Base-by-base conservation (phyloP, 2,888 invertebrate species). In the Caenorhabditis afra region DNA sequence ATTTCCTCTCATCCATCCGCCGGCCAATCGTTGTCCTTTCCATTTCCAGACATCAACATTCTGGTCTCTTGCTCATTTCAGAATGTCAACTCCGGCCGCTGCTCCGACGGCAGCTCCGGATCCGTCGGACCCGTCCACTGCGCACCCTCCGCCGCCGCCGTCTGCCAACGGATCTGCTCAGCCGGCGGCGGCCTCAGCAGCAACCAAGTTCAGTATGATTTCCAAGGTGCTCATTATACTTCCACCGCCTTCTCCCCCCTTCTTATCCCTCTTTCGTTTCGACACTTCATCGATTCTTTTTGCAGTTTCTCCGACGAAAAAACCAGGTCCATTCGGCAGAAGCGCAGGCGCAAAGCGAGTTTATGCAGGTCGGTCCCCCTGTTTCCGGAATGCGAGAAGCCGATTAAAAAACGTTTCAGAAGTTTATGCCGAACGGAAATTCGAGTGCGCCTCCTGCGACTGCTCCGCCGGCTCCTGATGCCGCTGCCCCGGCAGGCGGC, bases 301-400 rank as follows among this genome's bases (percentile, higher is more conserved):
- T 66, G 55, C 73, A 71, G 71, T 35, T 78, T 18, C 47, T 70
- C 16, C 41, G 52, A 20, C 55, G 75, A 14, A 61, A 58, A 55
- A 79, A 79, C 29, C 73, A 66, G 29, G 79, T 79, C 11, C 79
- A 79, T 37, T 52, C 64, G 4, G 18, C 64, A 0, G 49, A 45
- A 8, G 49, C 59, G 18, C 45, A 50, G 1, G 64, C 29, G 29
- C 79, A 79, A 11, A 66, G 22, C 52, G 77, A 79, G 29, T 82
- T 82, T 35, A 76, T 76, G 68, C 71, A 65, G 66, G 70, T 59
- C 16, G 14, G 18, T 45, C 20, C 29, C 5, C 50, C n/a, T n/a
- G n/a, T 29, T 5, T 29, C 29, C 7, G 29, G 7, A 29, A 2
- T 4, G 45, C 45, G 45, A 45, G n/a, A 45, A 12, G 45, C 14